Evolutionary conservation across 1,140 invertebrate genomes (phyloP).

Genomic region (Ips typographus): DNA sequence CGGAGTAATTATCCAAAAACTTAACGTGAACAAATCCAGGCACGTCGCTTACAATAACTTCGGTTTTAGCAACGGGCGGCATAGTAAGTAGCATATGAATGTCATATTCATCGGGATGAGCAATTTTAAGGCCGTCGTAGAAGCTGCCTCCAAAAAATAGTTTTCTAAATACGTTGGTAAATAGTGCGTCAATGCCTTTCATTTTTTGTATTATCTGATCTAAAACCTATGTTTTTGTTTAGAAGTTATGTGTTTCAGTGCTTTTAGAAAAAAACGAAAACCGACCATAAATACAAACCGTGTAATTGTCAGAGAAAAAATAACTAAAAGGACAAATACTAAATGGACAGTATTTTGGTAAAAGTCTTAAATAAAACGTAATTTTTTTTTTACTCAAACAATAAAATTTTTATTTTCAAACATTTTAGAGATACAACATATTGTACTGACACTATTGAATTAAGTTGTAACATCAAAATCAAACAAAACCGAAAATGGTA

Average conservation of each 20-base stretch:
- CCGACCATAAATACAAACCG: neutral
- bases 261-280: neutral
- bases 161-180: conserved; percentile 41
- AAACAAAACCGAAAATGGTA: too few species aligned
- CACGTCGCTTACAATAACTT: conserved; percentile 6
- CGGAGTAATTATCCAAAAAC: neutral
- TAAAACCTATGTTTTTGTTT: neutral
- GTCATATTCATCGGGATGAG: conserved; percentile 57
- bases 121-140: conserved; percentile 56
- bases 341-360: too few species aligned
- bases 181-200: conserved; percentile 15
- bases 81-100: conserved; percentile 46
- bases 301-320: too few species aligned
- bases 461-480: too few species aligned
- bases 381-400: too few species aligned
- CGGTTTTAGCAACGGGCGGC: conserved; percentile 7
- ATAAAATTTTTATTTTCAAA: too few species aligned
- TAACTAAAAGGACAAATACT: too few species aligned
- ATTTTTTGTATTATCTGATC: conserved; percentile 6
- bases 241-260: too few species aligned
- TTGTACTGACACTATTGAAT: too few species aligned
- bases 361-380: too few species aligned
- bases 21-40: conserved; percentile 36
- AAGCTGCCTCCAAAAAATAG: conserved; percentile 56
- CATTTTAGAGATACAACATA: too few species aligned